Evolutionary conservation across 1,140 invertebrate species (phyloP), one percentile per base, ranked within the genome.

Genomic region (Neodiprion fabricii): DNA sequence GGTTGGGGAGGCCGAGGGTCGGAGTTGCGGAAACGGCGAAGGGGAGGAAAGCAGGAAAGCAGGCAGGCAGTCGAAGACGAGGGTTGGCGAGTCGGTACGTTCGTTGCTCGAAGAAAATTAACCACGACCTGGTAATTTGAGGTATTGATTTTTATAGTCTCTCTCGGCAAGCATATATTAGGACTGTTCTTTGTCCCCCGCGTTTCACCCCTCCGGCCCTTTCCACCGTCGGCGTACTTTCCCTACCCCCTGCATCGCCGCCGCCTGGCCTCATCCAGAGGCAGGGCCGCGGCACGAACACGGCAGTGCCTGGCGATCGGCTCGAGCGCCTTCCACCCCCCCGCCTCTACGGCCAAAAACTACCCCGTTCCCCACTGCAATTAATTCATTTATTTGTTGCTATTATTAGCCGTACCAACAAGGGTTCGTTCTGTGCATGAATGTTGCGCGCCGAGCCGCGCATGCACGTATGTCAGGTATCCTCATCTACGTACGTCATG

Each of bases 71-170:
- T 61, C 53, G 71, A 71, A 73, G 69, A 70, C 77, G 71, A 74
- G 77, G 75, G 69, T 73, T 74, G 68, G 74, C 70, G 73, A 77
- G 77, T 70, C 78, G 81, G 80, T 61, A 61, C 11, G 53, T 61
- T 7, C 53, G 11, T 83, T 82, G 83, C 81, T 85, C 75, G 84
- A 86, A 87, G 86, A 87, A 88, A 88, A 88, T 88, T 88, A 88
- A 88, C 85, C 85, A 86, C 85, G 85, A 85, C 87, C 86, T 83
- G 86, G 87, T 88, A 88, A 88, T 88, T 88, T 88, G 85, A 88
- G 86, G 86, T 88, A 88, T 88, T 88, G 87, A 88, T 88, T 88
- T 88, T 88, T 88, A 88, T 88, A 88, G 85, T 84, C 85, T 85
- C 83, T 86, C 85, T 86, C 83, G 84, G 85, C 85, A 84, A 83